Evolutionary conservation across 1,140 invertebrate species (phyloP).

Genomic region (Subanguina moxae): DNA sequence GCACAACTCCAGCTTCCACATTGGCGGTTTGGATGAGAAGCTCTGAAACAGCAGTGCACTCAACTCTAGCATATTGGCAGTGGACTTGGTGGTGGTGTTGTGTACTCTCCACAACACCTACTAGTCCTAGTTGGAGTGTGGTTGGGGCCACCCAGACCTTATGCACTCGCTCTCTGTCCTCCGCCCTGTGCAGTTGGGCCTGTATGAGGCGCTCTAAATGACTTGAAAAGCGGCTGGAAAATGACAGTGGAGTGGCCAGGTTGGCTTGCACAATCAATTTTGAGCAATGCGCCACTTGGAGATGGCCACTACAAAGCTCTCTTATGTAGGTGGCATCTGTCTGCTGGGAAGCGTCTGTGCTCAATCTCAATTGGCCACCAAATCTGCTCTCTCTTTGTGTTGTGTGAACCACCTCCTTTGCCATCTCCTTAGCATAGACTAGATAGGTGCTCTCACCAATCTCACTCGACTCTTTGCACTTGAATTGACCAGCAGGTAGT

Average conservation of each 20-base stretch:
- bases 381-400: slow-evolving; percentile 16
- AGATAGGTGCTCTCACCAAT: slow-evolving; percentile 18
- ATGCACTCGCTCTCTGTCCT: slow-evolving; percentile 17
- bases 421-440: slow-evolving; percentile 7
- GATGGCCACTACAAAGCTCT: slow-evolving; percentile 20
- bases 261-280: slow-evolving; percentile 5
- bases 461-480: slow-evolving; percentile 38
- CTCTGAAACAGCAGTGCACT: slow-evolving; percentile 27
- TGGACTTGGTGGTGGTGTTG: slow-evolving; percentile 19
- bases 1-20: slow-evolving; percentile 36
- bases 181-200: slow-evolving; percentile 14
- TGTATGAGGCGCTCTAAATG: slow-evolving; percentile 25
- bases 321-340: slow-evolving; percentile 22
- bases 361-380: slow-evolving; percentile 31
- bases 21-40: slow-evolving; percentile 23
- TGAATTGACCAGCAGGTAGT: not conserved
- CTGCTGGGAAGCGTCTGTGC: slow-evolving; percentile 38
- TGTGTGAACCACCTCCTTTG: slow-evolving; percentile 1
- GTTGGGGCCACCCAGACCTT: slow-evolving; percentile 13
- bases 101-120: slow-evolving; percentile 19
- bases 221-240: slow-evolving; percentile 22
- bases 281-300: slow-evolving; percentile 24
- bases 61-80: slow-evolving; percentile 23
- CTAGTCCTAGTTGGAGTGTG: slow-evolving; percentile 9
- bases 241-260: not conserved